A percentile compares a stretch with the other conserved stretches of the same genome.
phyloP scores from a whole-genome alignment of 2,113 vertebrate genomes.

The Grammomys surdaster region DNA sequence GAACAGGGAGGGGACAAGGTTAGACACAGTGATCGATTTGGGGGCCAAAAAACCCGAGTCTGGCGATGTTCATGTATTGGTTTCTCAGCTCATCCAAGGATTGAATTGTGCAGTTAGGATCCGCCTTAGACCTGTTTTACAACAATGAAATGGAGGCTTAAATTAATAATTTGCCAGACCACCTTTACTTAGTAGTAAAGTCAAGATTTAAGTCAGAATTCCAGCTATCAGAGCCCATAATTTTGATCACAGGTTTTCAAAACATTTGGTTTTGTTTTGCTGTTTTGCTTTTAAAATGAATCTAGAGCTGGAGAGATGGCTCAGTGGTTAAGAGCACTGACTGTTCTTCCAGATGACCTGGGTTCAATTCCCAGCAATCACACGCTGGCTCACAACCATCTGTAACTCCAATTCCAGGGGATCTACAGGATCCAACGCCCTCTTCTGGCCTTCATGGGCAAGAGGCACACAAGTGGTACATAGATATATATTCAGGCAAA shows the following conservation, averaged over 20 bases:
- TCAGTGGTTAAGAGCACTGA: background rate
- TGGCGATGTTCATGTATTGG: fast-evolving
- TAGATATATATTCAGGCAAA: background rate
- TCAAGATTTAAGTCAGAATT: conserved; percentile 3
- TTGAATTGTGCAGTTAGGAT: background rate
- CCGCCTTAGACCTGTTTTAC: background rate
- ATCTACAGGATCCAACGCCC: background rate
- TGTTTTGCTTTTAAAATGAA: background rate
- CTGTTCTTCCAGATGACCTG: background rate
- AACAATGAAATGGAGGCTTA: background rate
- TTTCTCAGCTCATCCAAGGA: background rate
- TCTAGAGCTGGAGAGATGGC: background rate
- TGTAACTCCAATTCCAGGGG: background rate
- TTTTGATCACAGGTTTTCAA: background rate
- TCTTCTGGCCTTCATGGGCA: background rate
- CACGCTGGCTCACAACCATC: background rate
- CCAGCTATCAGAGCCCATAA: background rate
- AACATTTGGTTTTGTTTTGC: background rate
- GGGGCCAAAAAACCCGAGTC: too few species aligned
- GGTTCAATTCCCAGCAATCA: background rate
- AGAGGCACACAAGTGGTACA: background rate
- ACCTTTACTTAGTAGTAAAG: background rate
- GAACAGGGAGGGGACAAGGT: background rate
- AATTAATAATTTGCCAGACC: background rate
- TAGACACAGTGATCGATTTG: background rate